Base-by-base conservation (phyloP, 2,888 invertebrate species). In the Rotaria magnacalcarata region DNA sequence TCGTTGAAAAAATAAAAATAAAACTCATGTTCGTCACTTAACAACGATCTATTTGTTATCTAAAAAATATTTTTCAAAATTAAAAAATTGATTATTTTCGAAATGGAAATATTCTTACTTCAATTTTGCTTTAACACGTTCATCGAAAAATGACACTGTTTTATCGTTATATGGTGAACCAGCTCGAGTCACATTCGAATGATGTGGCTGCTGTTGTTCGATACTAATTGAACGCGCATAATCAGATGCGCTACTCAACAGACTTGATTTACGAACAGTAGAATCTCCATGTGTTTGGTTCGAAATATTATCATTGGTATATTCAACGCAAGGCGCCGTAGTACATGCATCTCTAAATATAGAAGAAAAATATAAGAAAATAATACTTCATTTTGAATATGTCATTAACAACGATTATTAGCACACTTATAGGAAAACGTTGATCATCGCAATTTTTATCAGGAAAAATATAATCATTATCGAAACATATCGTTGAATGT, bases 131-230 rank as follows among this genome's bases (percentile, higher is more conserved):
- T 47, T 43, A n/a, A 80, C 24, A 47, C 80, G 43, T 80, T 80
- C 80, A 47, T 47, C 80, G 47, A 14, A 80, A 80, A 80, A 80
- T 11, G 47, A 47, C 10, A 80, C 80, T n/a, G 43, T 80, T 34
- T 80, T 80, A 47, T 80, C 80, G 47, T 34, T 80, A n/a, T 80
- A 47, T 41, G 80, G 80, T 80, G 80, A 80, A n/a, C 80, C 47
- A 80, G 80, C 43, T 11, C 80, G 80, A 80, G 24, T 80, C 0
- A 47, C 14, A 47, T 75, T 75, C 8, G 21, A 43, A 41, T 41
- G 16, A 43, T 75, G 75, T n/a, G 24, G 47, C 24, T 75, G 75
- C 16, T 43, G 80, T 80, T 80, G 80, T 41, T 80, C 80, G 47
- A 24, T n/a, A 80, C 11, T 80, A 47, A 80, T n/a, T n/a, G 80